Conservation (phyloP, 2,888 invertebrate genomes). For the Tetragonisca angustula region DNA sequence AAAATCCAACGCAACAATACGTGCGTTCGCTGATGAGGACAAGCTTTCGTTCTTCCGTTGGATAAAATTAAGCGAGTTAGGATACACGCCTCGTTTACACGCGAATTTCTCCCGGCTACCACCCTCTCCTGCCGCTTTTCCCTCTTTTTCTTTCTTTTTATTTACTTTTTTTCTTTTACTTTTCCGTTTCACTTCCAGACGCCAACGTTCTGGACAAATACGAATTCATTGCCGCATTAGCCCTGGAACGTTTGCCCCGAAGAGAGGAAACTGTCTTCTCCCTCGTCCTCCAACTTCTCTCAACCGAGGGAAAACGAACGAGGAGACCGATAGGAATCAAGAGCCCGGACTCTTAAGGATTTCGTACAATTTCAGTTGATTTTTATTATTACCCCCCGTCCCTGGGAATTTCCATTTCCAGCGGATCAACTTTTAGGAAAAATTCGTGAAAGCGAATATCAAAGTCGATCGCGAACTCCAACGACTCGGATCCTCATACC, state of each 20-base stretch:
- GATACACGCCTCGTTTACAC: constrained; percentile 60
- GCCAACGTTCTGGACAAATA: constrained; percentile 72
- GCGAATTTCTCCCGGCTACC: constrained; percentile 54
- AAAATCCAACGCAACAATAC: constrained; percentile 41
- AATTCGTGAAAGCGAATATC: constrained; percentile 1
- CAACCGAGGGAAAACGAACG: neutral
- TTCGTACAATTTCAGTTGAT: constrained; percentile 48
- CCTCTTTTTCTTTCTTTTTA: neutral
- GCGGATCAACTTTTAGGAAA: constrained; percentile 13
- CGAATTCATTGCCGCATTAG: constrained; percentile 77
- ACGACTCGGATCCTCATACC: neutral
- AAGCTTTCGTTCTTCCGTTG: constrained; percentile 46
- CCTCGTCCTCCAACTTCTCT: neutral
- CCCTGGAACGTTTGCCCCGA: constrained; percentile 60
- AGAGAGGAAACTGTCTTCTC: constrained; percentile 39
- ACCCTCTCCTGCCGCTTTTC: neutral
- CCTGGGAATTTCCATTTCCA: constrained; percentile 30
- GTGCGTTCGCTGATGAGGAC: constrained; percentile 43
- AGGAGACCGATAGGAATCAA: constrained; percentile 48
- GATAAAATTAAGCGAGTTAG: constrained; percentile 66
- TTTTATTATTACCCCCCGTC: constrained; percentile 49
- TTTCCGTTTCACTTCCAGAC: constrained; percentile 59
- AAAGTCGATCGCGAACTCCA: constrained; percentile 7
- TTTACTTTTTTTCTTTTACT: constrained; percentile 38
- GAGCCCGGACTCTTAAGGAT: constrained; percentile 17